Conservation (phyloP, 2,113 vertebrate species). For the Ailurus styani region DNA sequence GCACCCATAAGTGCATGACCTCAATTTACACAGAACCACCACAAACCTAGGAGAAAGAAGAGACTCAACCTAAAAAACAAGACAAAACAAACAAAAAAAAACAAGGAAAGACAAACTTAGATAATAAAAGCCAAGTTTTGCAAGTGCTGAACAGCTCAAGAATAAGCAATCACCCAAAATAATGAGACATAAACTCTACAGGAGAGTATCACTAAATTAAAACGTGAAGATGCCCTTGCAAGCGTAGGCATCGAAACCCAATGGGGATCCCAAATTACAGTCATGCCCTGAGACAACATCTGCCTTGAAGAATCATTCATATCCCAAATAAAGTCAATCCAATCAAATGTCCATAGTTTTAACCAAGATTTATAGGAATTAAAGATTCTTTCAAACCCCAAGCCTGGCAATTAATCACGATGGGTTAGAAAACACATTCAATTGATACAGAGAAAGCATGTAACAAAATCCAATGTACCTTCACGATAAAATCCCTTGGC, state of each 20-base stretch:
- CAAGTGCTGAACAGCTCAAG: background rate
- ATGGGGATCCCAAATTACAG: background rate
- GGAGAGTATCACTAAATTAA: background rate
- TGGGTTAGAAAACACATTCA: background rate
- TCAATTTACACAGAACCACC: background rate
- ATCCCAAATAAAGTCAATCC: background rate
- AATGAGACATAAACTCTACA: background rate
- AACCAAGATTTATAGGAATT: background rate
- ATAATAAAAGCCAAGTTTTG: constrained; percentile 34
- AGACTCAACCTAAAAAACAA: background rate
- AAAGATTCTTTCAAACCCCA: background rate
- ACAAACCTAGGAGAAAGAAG: background rate
- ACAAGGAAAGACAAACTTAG: background rate
- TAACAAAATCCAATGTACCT: background rate
- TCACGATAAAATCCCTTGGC: background rate
- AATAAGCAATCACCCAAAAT: background rate
- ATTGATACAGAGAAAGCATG: background rate
- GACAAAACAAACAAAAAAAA: background rate
- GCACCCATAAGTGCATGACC: background rate
- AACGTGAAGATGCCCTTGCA: background rate
- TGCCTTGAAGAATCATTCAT: background rate
- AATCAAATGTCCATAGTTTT: background rate
- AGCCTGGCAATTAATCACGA: background rate
- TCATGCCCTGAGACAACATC: constrained; percentile 2
- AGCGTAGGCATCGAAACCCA: background rate